phyloP scores from a whole-genome alignment of 2,888 invertebrate genomes.

The Chydorus sphaericus region DNA sequence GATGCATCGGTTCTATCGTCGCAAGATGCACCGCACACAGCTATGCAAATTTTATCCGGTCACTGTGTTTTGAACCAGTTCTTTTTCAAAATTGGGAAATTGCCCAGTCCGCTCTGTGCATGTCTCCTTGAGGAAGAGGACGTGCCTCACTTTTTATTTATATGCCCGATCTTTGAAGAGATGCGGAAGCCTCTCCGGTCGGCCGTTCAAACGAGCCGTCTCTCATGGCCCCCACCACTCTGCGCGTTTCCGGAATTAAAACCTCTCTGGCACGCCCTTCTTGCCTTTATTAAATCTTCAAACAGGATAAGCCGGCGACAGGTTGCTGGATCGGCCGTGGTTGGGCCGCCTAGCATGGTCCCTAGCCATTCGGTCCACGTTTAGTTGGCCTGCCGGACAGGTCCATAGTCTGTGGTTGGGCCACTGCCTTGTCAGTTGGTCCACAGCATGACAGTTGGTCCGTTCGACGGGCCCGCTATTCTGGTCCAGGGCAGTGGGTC shows the following conservation, averaged over 20 bases:
- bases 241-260: background rate
- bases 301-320: too few species aligned
- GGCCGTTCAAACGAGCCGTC: background rate
- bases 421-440: too few species aligned
- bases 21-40: background rate
- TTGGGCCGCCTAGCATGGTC: too few species aligned
- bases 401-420: too few species aligned
- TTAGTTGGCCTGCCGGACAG: too few species aligned
- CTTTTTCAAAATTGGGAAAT: background rate
- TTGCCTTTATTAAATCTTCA: background rate
- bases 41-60: background rate
- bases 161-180: background rate
- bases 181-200: background rate
- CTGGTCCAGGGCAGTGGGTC: too few species aligned
- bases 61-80: background rate
- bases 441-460: too few species aligned
- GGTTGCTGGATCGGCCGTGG: too few species aligned
- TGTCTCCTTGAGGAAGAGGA: background rate
- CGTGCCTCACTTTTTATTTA: background rate
- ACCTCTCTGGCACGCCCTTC: background rate
- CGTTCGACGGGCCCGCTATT: too few species aligned
- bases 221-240: background rate
- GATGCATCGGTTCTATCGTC: background rate
- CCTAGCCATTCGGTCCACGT: too few species aligned
- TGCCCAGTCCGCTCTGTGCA: background rate